Percentiles rank a stretch among this genome's conserved stretches.
Evolutionary conservation across 1,140 invertebrate genomes (phyloP).

Genomic region (Drosophila watanabei): DNA sequence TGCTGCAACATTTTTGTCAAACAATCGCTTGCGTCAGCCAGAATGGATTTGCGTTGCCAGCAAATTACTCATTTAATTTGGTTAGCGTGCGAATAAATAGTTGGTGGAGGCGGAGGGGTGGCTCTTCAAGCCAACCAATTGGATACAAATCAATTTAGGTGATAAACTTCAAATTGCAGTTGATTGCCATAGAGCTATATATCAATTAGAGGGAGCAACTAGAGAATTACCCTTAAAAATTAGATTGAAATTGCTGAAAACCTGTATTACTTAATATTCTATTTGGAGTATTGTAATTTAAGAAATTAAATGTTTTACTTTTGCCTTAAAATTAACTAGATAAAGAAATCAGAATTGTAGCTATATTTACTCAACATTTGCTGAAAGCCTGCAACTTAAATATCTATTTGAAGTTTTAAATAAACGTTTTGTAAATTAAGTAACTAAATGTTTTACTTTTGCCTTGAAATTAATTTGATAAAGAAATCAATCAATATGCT

Average conservation of each 20-base stretch:
- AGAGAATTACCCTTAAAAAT: conserved; percentile 9
- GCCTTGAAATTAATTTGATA: background rate
- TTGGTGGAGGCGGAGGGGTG: conserved; percentile 17
- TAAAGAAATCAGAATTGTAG: background rate
- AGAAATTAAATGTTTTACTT: background rate
- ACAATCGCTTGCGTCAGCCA: conserved; percentile 20
- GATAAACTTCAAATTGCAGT: conserved; percentile 65
- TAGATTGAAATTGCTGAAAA: background rate
- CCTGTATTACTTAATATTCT: background rate
- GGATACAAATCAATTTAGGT: conserved; percentile 68
- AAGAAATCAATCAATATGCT: background rate
- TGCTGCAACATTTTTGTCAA: conserved; percentile 33
- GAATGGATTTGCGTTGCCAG: conserved; percentile 26
- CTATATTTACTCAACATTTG: background rate
- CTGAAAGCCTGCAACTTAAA: too few species aligned
- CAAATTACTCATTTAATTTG: conserved; percentile 53
- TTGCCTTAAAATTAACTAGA: background rate
- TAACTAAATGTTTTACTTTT: background rate
- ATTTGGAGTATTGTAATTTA: background rate
- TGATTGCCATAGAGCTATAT: conserved; percentile 51
- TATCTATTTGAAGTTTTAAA: background rate
- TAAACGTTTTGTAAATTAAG: background rate
- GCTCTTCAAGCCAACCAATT: conserved; percentile 61
- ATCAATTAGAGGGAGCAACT: conserved; percentile 43
- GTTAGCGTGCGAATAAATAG: conserved; percentile 72